phyloP scores from a whole-genome alignment of 2,888 invertebrate species.

The Phyto melanocephala region DNA sequence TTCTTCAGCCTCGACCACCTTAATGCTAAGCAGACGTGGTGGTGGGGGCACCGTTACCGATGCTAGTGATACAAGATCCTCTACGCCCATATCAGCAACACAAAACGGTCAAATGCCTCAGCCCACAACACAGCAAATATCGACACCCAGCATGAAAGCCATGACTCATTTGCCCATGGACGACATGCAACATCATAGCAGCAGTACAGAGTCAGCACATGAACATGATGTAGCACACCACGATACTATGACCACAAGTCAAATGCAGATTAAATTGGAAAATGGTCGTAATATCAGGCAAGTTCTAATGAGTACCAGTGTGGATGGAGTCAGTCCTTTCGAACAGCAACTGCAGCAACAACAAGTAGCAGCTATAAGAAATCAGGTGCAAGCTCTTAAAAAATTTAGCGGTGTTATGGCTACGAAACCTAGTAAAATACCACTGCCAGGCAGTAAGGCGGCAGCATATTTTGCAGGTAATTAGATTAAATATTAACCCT shows the following conservation, averaged over 20 bases:
- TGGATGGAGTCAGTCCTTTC: constrained; percentile 73
- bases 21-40: constrained; percentile 75
- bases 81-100: constrained; percentile 62
- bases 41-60: constrained; percentile 67
- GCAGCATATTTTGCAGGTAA: constrained; percentile 73
- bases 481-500: not conserved
- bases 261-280: constrained; percentile 45
- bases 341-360: constrained; percentile 67
- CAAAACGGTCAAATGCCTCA: constrained; percentile 67
- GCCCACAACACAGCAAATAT: constrained; percentile 76
- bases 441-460: constrained; percentile 81
- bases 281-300: constrained; percentile 47
- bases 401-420: constrained; percentile 64
- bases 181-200: constrained; percentile 80
- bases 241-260: constrained; percentile 27
- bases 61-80: constrained; percentile 68
- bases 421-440: constrained; percentile 86
- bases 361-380: constrained; percentile 75
- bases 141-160: constrained; percentile 81
- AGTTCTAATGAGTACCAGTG: constrained; percentile 73
- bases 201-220: constrained; percentile 84
- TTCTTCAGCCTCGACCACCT: constrained; percentile 74
- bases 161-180: constrained; percentile 82
- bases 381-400: constrained; percentile 56
- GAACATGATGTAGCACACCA: constrained; percentile 77